Evolutionary conservation across 2,888 invertebrate genomes (phyloP), one percentile per base, ranked within the genome.

Genomic region (Agriopis marginaria): DNA sequence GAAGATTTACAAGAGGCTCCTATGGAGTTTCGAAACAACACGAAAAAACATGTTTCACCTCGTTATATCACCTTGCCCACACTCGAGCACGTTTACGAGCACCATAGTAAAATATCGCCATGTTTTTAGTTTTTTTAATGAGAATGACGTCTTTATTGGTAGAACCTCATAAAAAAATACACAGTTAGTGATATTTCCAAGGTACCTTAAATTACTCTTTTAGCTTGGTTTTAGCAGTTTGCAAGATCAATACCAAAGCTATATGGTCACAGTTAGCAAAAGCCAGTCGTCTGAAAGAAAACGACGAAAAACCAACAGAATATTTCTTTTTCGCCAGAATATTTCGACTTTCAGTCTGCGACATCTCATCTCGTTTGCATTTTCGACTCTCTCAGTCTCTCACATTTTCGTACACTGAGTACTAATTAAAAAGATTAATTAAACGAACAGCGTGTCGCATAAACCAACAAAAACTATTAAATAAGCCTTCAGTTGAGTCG

Each of bases 401-500:
- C 58, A 11, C 47, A 59, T 49, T 63, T 68, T 60, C 55, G 53
- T 23, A 64, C 12, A 40, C 44, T 8, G 32, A 63, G 54, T 68
- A 61, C 63, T 66, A 73, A 63, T 67, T 66, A 63, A 66, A 73
- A 71, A 67, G 51, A 56, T 71, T 70, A 67, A 70, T 70, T 67
- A 70, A 60, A 61, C 60, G 44, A 49, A 54, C 59, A 50, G 40
- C 63, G 73, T 71, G 47, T 63, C 50, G 64, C 23, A 61, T 56
- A 51, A 68, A 64, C 59, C 54, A 55, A 65, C 62, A 66, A 70
- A 66, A 70, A 66, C 50, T 59, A 63, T 58, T 53, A 54, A 77
- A 80, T 78, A 78, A 79, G 74, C 76, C 70, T 75, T 77, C 75
- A 78, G 72, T 77, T 73, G 73, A 78, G 62, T 76, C 77, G 78